phyloP scores from a whole-genome alignment of 1,140 invertebrate species.

The Scaptomyza pallida region DNA sequence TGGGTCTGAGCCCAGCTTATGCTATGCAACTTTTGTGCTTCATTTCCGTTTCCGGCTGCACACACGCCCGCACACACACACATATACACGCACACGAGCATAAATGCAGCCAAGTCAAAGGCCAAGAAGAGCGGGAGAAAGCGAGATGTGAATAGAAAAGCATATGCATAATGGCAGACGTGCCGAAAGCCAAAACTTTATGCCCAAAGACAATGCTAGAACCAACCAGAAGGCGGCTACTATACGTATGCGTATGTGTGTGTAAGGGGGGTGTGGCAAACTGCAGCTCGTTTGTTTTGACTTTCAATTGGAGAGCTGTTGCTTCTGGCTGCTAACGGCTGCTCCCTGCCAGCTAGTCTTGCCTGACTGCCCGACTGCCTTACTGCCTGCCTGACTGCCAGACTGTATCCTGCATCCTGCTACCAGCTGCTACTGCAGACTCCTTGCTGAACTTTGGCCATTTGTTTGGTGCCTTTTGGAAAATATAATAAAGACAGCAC shows the following conservation, averaged over 20 bases:
- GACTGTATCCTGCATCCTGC: slow-evolving; percentile 1
- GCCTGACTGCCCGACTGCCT: background rate
- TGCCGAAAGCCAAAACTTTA: slow-evolving; percentile 54
- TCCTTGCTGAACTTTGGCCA: slow-evolving; percentile 38
- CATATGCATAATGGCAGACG: slow-evolving; percentile 54
- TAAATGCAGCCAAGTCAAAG: slow-evolving; percentile 36
- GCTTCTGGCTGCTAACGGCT: slow-evolving; percentile 36
- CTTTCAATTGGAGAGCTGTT: slow-evolving; percentile 56
- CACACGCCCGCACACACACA: slow-evolving; percentile 11
- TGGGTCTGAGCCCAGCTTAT: slow-evolving; percentile 31
- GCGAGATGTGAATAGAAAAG: slow-evolving; percentile 25
- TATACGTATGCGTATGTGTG: slow-evolving; percentile 4
- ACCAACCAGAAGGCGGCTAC: background rate
- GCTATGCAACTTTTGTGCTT: slow-evolving; percentile 49
- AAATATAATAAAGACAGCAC: slow-evolving; percentile 52
- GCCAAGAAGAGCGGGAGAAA: slow-evolving; percentile 18
- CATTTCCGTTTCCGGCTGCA: slow-evolving; percentile 50
- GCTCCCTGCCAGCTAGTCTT: slow-evolving; percentile 9
- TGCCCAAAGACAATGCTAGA: slow-evolving; percentile 37
- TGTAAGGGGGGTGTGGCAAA: slow-evolving; percentile 21
- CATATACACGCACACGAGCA: slow-evolving; percentile 19
- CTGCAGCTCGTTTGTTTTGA: slow-evolving; percentile 51
- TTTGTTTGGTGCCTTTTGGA: slow-evolving; percentile 49
- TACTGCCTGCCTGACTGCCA: background rate
- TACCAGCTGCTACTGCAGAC: slow-evolving; percentile 13